A percentile compares a stretch with the other conserved stretches of the same genome.
Conservation (phyloP, 2,113 vertebrate species). For the Pteronura brasiliensis region DNA sequence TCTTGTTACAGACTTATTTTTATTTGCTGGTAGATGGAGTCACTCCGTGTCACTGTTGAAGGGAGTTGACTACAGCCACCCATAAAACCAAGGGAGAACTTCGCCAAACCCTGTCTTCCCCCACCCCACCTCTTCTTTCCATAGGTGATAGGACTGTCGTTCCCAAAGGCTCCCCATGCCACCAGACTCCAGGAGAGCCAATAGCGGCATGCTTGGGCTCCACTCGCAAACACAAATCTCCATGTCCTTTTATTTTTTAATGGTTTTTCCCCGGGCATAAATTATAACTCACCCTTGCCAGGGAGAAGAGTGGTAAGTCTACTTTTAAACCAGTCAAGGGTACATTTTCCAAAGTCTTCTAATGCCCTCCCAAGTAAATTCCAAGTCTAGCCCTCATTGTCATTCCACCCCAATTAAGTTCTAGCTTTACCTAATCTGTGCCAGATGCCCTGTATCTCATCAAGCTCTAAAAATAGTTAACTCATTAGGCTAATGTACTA, state of each 20-base stretch:
- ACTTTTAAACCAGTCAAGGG: neutral
- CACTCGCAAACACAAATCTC: neutral
- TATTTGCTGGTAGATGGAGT: neutral
- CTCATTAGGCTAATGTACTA: neutral
- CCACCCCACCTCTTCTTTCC: neutral
- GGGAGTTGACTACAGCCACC: neutral
- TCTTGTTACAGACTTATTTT: neutral
- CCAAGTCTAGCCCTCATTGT: neutral
- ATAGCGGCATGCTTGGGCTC: neutral
- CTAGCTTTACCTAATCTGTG: neutral
- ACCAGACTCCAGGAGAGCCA: neutral
- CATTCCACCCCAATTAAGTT: neutral
- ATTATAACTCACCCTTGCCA: constrained; percentile 10
- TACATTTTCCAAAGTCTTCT: neutral
- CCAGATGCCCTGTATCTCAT: neutral
- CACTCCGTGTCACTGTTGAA: neutral
- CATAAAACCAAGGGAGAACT: neutral
- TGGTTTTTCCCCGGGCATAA: neutral
- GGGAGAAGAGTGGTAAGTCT: neutral
- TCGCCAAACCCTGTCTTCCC: neutral
- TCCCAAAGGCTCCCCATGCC: neutral
- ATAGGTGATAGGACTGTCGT: neutral
- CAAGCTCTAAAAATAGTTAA: neutral
- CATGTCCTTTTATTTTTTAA: neutral
- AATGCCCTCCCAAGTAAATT: neutral